These are phyloP conservation scores for Teleiodes luculella DNA, from an alignment of 2,888 invertebrate genomes.

Conservation along the genomic window DNA sequence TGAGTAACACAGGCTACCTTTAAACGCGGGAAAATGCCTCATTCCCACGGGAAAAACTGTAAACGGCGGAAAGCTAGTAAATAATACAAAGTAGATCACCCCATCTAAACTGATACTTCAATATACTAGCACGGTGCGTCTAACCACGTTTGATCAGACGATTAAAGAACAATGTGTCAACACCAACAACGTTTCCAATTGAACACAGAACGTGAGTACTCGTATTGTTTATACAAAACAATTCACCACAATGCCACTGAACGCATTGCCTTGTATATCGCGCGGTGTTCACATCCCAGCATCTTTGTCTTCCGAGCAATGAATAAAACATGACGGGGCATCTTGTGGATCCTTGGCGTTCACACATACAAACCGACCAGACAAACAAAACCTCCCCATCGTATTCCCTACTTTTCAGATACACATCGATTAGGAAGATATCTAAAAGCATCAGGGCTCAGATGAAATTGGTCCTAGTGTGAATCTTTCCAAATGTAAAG, in stretches of 20 bases:
- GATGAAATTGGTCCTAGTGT: constrained; percentile 36
- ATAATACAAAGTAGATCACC: no score
- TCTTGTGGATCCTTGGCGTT: constrained; percentile 46
- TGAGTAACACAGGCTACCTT: no score
- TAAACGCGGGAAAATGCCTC: no score
- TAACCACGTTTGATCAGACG: background rate
- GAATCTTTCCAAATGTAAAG: constrained; percentile 33
- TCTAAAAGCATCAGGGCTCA: constrained; percentile 23
- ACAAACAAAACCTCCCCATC: constrained; percentile 24
- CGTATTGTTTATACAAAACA: constrained; percentile 44
- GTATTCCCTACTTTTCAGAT: background rate
- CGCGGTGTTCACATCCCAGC: constrained; percentile 50
- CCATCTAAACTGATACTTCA: no score
- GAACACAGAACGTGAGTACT: background rate
- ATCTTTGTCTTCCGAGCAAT: constrained; percentile 56
- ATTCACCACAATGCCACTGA: constrained; percentile 41
- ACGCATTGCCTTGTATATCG: constrained; percentile 52
- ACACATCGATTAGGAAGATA: background rate
- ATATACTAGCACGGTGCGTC: no score
- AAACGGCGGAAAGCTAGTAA: no score
- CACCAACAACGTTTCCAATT: constrained; percentile 20
- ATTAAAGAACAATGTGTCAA: constrained; percentile 1
- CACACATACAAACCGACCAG: constrained; percentile 42
- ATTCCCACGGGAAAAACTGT: no score
- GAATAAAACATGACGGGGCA: constrained; percentile 64